Conservation (phyloP, 2,888 invertebrate species). For the Calameuta idolon region DNA sequence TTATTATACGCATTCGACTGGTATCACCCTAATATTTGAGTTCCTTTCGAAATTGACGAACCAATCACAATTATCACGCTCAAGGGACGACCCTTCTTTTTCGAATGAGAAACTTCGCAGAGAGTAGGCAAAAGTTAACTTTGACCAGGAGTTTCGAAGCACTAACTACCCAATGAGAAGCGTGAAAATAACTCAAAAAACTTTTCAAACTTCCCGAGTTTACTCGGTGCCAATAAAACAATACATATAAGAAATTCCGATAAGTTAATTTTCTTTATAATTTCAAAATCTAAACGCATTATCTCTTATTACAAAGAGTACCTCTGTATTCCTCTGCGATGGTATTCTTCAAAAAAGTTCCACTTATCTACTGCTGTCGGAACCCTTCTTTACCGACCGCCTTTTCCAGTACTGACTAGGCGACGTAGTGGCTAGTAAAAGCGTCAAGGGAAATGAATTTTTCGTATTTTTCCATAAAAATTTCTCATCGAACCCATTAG, state of each 20-base stretch:
- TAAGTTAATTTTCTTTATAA: not conserved
- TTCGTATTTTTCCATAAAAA: not conserved
- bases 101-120: not conserved
- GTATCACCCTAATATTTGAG: slow-evolving; percentile 1
- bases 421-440: not conserved
- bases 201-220: not conserved
- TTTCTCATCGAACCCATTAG: not conserved
- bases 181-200: not conserved
- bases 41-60: slow-evolving; percentile 6
- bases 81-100: not conserved
- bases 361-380: not conserved
- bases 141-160: not conserved
- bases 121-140: not conserved
- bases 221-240: not conserved
- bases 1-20: slow-evolving; percentile 1
- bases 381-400: not conserved
- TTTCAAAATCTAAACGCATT: not conserved
- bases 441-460: not conserved
- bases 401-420: not conserved
- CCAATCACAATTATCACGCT: slow-evolving; percentile 12
- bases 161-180: not conserved
- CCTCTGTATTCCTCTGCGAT: not conserved
- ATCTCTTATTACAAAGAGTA: not conserved
- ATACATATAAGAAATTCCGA: not conserved
- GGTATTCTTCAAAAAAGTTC: not conserved